These are phyloP conservation scores for Apeltes quadracus DNA, from an alignment of 2,113 vertebrate species.

Conservation along the genomic window DNA sequence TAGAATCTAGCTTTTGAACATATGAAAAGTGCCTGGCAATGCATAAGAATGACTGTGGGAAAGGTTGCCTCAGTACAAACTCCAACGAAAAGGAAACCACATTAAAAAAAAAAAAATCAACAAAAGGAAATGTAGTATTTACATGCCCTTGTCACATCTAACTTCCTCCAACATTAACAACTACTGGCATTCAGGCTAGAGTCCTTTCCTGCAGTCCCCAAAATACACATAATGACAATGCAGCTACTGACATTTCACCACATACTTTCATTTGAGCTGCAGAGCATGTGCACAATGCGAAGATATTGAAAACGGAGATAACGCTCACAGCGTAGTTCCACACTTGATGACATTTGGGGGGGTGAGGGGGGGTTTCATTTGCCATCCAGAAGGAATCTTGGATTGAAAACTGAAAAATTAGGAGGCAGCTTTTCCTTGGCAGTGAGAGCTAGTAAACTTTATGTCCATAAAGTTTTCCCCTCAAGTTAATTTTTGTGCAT, in stretches of 20 bases:
- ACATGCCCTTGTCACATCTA: neutral
- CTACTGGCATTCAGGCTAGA: slow-evolving; percentile 20
- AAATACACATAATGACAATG: slow-evolving; percentile 56
- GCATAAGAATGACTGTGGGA: slow-evolving; percentile 19
- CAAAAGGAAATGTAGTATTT: slow-evolving; percentile 11
- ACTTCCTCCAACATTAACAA: slow-evolving; percentile 21
- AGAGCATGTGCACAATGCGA: slow-evolving; percentile 29
- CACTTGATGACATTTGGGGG: slow-evolving; percentile 27
- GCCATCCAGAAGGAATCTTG: slow-evolving; percentile 44
- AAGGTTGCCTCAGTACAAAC: neutral
- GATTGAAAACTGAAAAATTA: slow-evolving; percentile 47
- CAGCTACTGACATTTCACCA: slow-evolving; percentile 44
- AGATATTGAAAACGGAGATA: slow-evolving; percentile 26
- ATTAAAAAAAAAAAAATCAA: slow-evolving; percentile 28
- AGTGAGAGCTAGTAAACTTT: slow-evolving; percentile 46
- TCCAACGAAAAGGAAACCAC: slow-evolving; percentile 9
- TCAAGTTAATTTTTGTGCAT: slow-evolving; percentile 17
- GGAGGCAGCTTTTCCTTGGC: slow-evolving; percentile 49
- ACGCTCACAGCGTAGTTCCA: too few relatives aligned
- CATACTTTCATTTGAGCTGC: slow-evolving; percentile 29
- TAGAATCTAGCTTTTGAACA: slow-evolving; percentile 3
- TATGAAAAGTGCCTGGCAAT: slow-evolving; percentile 43
- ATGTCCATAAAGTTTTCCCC: slow-evolving; percentile 49
- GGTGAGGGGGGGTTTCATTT: slow-evolving; percentile 30
- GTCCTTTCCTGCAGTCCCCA: slow-evolving; percentile 47